These are phyloP conservation scores for Pollenia griseotomentosa DNA, from an alignment of 2,888 invertebrate genomes.

Conservation along the genomic window DNA sequence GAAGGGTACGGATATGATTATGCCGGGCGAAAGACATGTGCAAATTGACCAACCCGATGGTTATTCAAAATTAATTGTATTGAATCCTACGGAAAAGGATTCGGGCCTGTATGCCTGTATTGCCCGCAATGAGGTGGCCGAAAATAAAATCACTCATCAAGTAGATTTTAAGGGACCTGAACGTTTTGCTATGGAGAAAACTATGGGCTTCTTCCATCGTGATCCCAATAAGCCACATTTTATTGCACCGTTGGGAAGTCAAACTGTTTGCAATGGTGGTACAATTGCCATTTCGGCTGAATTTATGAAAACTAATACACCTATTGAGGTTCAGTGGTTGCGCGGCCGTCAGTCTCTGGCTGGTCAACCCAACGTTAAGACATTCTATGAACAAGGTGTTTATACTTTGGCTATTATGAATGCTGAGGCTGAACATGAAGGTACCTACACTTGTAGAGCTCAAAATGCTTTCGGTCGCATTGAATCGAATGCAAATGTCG, in stretches of 20 bases:
- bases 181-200: conserved; percentile 84
- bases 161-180: conserved; percentile 87
- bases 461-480: conserved; percentile 90
- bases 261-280: conserved; percentile 90
- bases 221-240: conserved; percentile 89
- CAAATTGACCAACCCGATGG: conserved; percentile 90
- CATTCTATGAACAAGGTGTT: conserved; percentile 88
- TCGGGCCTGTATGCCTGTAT: conserved; percentile 90
- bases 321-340: conserved; percentile 91
- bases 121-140: conserved; percentile 90
- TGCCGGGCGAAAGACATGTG: conserved; percentile 86
- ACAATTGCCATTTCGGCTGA: conserved; percentile 93
- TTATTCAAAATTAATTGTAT: conserved; percentile 89
- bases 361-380: conserved; percentile 87
- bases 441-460: conserved; percentile 91
- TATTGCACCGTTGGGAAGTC: conserved; percentile 88
- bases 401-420: conserved; percentile 90
- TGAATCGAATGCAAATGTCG: conserved; percentile 90
- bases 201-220: conserved; percentile 84
- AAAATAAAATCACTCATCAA: conserved; percentile 90
- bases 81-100: conserved; percentile 88
- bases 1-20: conserved; percentile 88
- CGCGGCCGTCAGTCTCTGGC: conserved; percentile 87
- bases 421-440: conserved; percentile 89
- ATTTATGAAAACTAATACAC: conserved; percentile 87